These are phyloP conservation scores for Copsychus sechellarum DNA, from an alignment of 2,113 vertebrate species.

Conservation along the genomic window DNA sequence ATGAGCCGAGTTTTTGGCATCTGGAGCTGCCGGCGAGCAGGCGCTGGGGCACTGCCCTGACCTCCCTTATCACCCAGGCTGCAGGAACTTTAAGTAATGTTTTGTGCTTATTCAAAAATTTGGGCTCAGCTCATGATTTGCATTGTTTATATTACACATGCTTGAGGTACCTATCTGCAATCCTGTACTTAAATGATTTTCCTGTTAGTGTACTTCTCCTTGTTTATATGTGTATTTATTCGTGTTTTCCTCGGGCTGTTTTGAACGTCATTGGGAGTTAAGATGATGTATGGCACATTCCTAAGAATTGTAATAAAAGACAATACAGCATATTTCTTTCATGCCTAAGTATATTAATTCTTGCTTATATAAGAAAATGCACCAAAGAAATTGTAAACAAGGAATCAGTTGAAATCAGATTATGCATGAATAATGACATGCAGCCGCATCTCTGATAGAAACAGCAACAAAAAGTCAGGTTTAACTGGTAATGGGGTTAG, in stretches of 20 bases:
- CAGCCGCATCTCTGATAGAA: conserved; percentile 33
- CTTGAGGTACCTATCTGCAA: not conserved
- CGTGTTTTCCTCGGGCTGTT: conserved; percentile 48
- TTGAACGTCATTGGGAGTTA: conserved; percentile 47
- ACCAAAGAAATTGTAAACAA: conserved; percentile 64
- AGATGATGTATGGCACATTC: conserved; percentile 54
- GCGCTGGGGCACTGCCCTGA: not conserved
- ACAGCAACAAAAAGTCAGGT: not conserved
- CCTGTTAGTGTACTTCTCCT: not conserved
- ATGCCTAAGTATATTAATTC: conserved; percentile 67
- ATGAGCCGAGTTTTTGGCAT: not conserved
- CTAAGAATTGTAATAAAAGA: conserved; percentile 69
- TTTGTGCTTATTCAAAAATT: not conserved
- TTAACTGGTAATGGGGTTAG: conserved; percentile 50
- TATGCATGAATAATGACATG: conserved; percentile 56
- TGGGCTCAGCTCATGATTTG: not conserved
- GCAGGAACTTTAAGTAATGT: not conserved
- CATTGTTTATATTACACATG: not conserved
- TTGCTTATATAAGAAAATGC: conserved; percentile 68
- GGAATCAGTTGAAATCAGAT: conserved; percentile 60
- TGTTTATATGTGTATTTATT: conserved; percentile 57
- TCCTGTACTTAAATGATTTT: not conserved
- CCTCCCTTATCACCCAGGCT: not conserved
- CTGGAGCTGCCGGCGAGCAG: not conserved
- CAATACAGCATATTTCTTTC: conserved; percentile 69